Conservation (phyloP, 2,797 vertebrate genomes). For the Cercopithecus hamlyni region DNA sequence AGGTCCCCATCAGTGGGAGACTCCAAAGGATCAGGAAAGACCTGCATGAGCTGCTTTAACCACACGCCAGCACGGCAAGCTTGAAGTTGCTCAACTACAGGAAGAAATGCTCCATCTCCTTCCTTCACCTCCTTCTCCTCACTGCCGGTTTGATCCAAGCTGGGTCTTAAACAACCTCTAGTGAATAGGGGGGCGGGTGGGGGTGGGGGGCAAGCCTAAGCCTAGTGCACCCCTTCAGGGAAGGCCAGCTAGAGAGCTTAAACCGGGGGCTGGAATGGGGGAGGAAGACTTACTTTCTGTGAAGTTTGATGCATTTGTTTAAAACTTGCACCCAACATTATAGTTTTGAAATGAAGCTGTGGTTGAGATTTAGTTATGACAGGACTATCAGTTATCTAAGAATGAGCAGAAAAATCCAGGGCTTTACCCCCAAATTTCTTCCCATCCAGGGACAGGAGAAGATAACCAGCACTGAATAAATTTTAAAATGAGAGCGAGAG, state of each 20-base stretch:
- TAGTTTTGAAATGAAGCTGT: not conserved
- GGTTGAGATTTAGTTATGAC: not conserved
- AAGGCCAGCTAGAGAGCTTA: not conserved
- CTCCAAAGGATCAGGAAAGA: not conserved
- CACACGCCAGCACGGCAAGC: not conserved
- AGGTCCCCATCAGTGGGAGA: not conserved
- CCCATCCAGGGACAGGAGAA: not conserved
- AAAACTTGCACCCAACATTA: not conserved
- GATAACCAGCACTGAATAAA: not conserved
- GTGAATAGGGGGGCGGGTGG: not conserved
- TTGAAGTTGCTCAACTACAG: not conserved
- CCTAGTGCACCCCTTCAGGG: not conserved
- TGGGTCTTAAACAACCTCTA: not conserved
- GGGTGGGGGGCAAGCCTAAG: not conserved
- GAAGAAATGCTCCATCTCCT: not conserved
- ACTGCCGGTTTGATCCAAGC: not conserved
- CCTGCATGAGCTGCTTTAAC: not conserved
- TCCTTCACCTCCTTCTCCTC: not conserved
- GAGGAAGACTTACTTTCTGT: not conserved
- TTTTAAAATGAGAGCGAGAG: not conserved
- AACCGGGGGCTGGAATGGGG: not conserved
- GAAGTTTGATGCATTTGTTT: slow-evolving; percentile 7
- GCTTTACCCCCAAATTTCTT: not conserved
- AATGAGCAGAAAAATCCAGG: slow-evolving; percentile 3
- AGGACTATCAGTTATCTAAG: not conserved